Evolutionary conservation across 2,797 vertebrate species (phyloP), one percentile per base, ranked within the genome.

Genomic region (Pipistrellus pygmaeus): DNA sequence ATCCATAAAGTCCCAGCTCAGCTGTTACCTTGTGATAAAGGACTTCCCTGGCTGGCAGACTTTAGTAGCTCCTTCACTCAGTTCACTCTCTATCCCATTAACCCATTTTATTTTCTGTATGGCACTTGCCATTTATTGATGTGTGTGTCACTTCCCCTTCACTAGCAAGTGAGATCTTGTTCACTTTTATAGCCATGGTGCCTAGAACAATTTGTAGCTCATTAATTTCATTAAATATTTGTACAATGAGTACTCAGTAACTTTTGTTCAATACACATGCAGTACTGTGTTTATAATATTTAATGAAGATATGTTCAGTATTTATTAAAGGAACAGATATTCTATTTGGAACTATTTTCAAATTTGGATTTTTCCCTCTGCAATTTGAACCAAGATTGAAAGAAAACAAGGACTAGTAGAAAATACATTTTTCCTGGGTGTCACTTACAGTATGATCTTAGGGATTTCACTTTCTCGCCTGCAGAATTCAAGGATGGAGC

Each of bases 251-350:
- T 73, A 53, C 75, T 93, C 25, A 73, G 46, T 82, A 85, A 91
- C 20, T 88, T 81, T 86, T 90, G 15, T 77, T 80, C 25, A 93
- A 0, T 81, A 91, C 83, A 62, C 38, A 15, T 75, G n/a, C 17
- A 89, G 0, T 90, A 69, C 30, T 66, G 89, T 85, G 30, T 93
- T 91, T 68, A 68, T 80, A 80, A 80, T 75, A 72, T 64, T 69
- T 88, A 83, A 90, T 90, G 41, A 71, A 72, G 57, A 68, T 35
- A 32, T 48, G 4, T 41, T 17, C 7, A 72, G 38, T 93, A 87
- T 72, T 96, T 94, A 48, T 88, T 91, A 95, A 90, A 57, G 82
- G 66, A 91, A 10, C 66, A 88, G 46, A 35, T 89, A 71, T 6
- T 89, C 8, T 71, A 20, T 84, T 94, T 93, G 87, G 77, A 91